A percentile compares a stretch with the other conserved stretches of the same genome.
Conservation (phyloP, 2,888 invertebrate genomes). For the Odontothrips loti region DNA sequence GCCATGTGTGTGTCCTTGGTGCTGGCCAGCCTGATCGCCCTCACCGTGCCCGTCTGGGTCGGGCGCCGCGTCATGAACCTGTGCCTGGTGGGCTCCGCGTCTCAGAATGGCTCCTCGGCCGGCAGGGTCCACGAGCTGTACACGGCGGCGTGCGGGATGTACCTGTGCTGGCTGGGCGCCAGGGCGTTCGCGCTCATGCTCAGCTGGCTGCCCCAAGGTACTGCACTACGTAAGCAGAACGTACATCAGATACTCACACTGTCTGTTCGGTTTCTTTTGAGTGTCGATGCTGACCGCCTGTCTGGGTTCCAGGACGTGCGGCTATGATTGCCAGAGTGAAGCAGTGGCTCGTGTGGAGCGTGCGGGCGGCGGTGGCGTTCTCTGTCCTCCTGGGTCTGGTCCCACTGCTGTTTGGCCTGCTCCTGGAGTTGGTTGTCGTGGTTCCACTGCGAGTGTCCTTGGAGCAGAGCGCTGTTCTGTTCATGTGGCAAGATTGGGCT, state of each 20-base stretch:
- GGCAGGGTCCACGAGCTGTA: conserved; percentile 91
- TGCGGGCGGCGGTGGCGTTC: conserved; percentile 47
- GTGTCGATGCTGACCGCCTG: not conserved
- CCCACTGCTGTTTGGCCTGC: conserved; percentile 84
- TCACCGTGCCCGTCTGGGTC: conserved; percentile 86
- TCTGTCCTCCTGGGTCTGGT: conserved; percentile 74
- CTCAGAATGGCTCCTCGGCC: conserved; percentile 42
- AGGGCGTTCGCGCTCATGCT: conserved; percentile 75
- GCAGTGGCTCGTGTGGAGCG: conserved; percentile 54
- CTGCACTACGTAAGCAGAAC: no score
- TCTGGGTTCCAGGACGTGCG: conserved; percentile 53
- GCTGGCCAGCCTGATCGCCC: conserved; percentile 73
- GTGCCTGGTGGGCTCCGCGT: conserved; percentile 64
- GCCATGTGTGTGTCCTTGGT: conserved; percentile 82
- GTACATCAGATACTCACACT: not conserved
- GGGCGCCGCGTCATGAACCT: conserved; percentile 83
- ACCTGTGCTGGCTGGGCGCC: conserved; percentile 90
- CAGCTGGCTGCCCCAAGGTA: conserved; percentile 80
- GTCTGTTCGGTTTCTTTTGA: not conserved
- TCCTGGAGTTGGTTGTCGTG: conserved; percentile 86
- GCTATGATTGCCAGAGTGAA: conserved; percentile 66
- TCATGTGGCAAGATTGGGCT: conserved; percentile 96
- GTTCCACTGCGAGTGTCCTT: conserved; percentile 89
- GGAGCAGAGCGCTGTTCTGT: conserved; percentile 83
- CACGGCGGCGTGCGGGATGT: conserved; percentile 90